Conservation (phyloP, 1,140 invertebrate genomes). For the Subanguina moxae region DNA sequence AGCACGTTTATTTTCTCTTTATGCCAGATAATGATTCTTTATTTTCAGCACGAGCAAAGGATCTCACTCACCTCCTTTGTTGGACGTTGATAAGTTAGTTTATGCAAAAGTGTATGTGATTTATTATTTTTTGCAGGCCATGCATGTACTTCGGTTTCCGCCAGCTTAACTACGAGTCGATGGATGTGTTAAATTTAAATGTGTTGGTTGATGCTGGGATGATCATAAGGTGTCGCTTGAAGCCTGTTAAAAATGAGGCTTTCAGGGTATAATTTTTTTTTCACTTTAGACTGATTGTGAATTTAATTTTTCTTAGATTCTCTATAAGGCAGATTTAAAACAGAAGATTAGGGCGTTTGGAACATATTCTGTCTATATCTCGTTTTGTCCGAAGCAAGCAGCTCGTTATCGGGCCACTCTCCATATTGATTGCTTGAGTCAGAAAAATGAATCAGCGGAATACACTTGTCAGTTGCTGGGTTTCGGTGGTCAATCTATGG, state of each 20-base stretch:
- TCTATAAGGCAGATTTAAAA: neutral
- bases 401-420: neutral
- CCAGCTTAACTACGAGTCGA: neutral
- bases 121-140: neutral
- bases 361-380: neutral
- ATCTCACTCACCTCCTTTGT: neutral
- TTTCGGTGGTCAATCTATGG: neutral
- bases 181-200: neutral
- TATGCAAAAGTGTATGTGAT: no score
- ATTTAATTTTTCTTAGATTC: neutral
- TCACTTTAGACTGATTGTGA: neutral
- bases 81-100: neutral
- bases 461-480: neutral
- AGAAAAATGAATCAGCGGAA: neutral
- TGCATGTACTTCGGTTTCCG: constrained; percentile 1
- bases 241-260: neutral
- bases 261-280: neutral
- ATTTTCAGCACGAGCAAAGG: neutral
- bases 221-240: neutral
- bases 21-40: neutral
- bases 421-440: neutral
- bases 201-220: neutral
- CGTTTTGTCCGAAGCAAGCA: neutral
- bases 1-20: neutral
- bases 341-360: neutral